Evolutionary conservation across 2,113 vertebrate species (phyloP).

Genomic region (Silurus glanis): DNA sequence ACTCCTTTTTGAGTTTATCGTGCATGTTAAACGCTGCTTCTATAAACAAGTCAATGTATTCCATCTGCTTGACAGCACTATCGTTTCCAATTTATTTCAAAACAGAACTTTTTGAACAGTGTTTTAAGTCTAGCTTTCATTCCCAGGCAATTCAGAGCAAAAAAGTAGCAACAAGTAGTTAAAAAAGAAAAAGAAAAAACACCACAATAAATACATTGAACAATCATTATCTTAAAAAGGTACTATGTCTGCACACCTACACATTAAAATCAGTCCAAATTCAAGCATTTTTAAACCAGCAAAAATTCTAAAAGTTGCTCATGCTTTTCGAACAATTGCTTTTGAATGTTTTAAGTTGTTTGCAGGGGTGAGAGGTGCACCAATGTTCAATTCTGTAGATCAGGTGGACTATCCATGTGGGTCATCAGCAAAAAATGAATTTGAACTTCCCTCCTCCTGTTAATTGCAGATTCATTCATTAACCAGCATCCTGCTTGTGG

Average conservation of each 20-base stretch:
- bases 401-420: no score
- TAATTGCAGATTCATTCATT: no score
- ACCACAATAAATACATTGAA: background rate
- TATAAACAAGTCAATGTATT: no score
- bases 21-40: no score
- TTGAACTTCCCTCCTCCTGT: background rate
- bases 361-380: background rate
- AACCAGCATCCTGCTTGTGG: fast-evolving
- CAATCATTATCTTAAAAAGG: background rate
- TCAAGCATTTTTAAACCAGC: background rate
- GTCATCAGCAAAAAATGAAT: no score
- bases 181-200: background rate
- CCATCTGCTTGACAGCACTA: no score
- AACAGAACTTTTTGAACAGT: no score
- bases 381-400: background rate
- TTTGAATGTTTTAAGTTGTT: background rate
- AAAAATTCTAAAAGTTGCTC: background rate
- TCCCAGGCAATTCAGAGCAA: no score
- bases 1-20: no score
- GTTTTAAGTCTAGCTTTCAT: no score
- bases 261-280: background rate
- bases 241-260: background rate
- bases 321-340: background rate
- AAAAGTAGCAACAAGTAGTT: no score
- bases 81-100: no score